These are phyloP conservation scores for Aphodius granarius DNA, from an alignment of 2,888 invertebrate species.

Conservation along the genomic window DNA sequence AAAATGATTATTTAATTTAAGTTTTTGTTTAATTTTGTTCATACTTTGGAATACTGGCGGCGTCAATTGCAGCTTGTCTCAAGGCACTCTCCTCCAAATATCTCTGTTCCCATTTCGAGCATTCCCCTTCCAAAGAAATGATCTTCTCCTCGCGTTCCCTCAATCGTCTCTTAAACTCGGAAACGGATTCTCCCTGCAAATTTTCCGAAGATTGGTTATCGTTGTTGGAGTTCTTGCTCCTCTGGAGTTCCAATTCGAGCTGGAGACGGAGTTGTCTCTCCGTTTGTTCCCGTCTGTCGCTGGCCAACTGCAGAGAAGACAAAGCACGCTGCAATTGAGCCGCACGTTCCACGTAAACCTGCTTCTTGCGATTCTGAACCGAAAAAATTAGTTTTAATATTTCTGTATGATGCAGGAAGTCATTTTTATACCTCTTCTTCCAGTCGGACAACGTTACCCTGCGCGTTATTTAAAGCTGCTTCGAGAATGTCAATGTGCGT, in stretches of 20 bases:
- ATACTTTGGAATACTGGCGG: slow-evolving; percentile 74
- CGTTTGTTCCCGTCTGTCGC: slow-evolving; percentile 82
- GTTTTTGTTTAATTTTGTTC: too few species aligned
- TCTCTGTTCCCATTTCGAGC: slow-evolving; percentile 84
- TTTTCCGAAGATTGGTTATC: slow-evolving; percentile 31
- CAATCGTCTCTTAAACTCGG: slow-evolving; percentile 65
- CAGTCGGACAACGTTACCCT: slow-evolving; percentile 81
- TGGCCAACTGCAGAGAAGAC: slow-evolving; percentile 78
- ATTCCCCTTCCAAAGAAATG: slow-evolving; percentile 76
- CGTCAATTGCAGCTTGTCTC: slow-evolving; percentile 79
- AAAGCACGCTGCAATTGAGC: slow-evolving; percentile 81
- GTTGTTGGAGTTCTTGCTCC: slow-evolving; percentile 50
- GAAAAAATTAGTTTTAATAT: neutral
- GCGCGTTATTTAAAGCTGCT: slow-evolving; percentile 88
- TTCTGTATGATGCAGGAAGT: neutral
- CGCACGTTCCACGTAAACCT: slow-evolving; percentile 82
- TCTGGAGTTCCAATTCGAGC: slow-evolving; percentile 80
- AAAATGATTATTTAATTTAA: slow-evolving; percentile 18
- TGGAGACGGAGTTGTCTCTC: slow-evolving; percentile 83
- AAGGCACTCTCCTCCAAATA: slow-evolving; percentile 81
- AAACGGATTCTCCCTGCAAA: slow-evolving; percentile 57
- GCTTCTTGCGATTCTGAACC: slow-evolving; percentile 75
- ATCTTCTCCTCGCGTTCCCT: slow-evolving; percentile 72
- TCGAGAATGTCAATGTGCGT: slow-evolving; percentile 92
- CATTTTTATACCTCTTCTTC: slow-evolving; percentile 76